Percentiles rank a stretch among this genome's conserved stretches.
Evolutionary conservation across 2,888 invertebrate species (phyloP).

Genomic region (Xestia xanthographa): DNA sequence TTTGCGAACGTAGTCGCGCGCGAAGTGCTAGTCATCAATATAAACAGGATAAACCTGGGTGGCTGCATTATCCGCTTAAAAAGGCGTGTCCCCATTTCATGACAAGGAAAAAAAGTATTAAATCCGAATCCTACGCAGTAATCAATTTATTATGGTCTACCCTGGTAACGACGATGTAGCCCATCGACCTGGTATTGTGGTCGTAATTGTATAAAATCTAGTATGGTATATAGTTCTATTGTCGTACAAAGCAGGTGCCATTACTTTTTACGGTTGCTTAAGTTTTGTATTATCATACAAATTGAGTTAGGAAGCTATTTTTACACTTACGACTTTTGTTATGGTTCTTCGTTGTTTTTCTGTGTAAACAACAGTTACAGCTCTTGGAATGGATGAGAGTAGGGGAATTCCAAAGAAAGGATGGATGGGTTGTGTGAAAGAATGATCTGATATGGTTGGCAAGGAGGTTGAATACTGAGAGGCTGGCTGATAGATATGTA

Average conservation of each 20-base stretch:
- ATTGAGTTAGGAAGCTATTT: slow-evolving; percentile 10
- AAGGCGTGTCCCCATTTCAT: slow-evolving; percentile 1
- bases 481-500: background rate
- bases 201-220: slow-evolving; percentile 36
- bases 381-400: background rate
- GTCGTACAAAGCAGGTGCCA: slow-evolving; percentile 51
- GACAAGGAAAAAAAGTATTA: slow-evolving; percentile 31
- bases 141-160: slow-evolving; percentile 14
- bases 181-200: slow-evolving; percentile 23
- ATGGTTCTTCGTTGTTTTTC: slow-evolving; percentile 2
- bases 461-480: background rate
- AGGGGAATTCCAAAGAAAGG: no score
- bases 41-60: background rate
- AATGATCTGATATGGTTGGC: background rate
- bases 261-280: slow-evolving; percentile 41
- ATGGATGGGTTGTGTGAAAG: background rate
- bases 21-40: background rate
- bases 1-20: no score
- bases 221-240: slow-evolving; percentile 41
- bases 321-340: slow-evolving; percentile 4
- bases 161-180: slow-evolving; percentile 22
- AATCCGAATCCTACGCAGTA: slow-evolving; percentile 23
- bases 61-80: background rate
- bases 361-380: slow-evolving; percentile 11
- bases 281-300: slow-evolving; percentile 28